Conservation (phyloP, 2,113 vertebrate genomes). For the Sula dactylatra region DNA sequence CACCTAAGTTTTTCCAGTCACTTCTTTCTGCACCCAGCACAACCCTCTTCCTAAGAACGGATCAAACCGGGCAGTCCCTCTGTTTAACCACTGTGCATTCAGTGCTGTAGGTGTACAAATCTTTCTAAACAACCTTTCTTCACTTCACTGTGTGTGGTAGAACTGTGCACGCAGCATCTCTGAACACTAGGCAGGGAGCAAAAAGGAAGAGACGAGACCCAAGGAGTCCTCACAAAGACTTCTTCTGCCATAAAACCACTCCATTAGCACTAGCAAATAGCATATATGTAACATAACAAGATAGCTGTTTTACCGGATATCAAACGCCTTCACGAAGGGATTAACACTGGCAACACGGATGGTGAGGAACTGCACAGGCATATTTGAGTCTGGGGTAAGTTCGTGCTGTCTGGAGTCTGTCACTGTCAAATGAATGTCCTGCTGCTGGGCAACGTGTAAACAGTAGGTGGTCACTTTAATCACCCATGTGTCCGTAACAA, state of each 20-base stretch:
- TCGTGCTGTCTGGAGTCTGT: slow-evolving; percentile 86
- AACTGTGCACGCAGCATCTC: not conserved
- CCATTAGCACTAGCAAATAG: not conserved
- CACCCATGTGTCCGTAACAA: slow-evolving; percentile 93
- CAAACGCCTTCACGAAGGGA: slow-evolving; percentile 78
- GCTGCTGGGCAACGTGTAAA: slow-evolving; percentile 85
- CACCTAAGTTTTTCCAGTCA: not conserved
- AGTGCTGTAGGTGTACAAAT: not conserved
- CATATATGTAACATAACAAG: not conserved
- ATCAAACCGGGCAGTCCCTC: not conserved
- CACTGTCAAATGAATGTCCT: slow-evolving; percentile 85
- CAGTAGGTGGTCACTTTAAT: slow-evolving; percentile 88
- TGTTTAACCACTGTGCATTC: not conserved
- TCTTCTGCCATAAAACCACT: not conserved
- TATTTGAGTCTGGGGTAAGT: slow-evolving; percentile 81
- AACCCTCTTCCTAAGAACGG: not conserved
- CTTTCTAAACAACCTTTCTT: not conserved
- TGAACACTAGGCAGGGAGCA: not conserved
- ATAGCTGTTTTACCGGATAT: slow-evolving; percentile 81
- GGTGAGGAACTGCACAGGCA: slow-evolving; percentile 89
- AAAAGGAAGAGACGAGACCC: not conserved
- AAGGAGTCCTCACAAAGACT: not conserved
- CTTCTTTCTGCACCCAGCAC: not conserved
- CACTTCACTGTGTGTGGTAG: not conserved
- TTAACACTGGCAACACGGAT: slow-evolving; percentile 84